Conservation (phyloP, 2,888 invertebrate species). For the Morpho achilles region DNA sequence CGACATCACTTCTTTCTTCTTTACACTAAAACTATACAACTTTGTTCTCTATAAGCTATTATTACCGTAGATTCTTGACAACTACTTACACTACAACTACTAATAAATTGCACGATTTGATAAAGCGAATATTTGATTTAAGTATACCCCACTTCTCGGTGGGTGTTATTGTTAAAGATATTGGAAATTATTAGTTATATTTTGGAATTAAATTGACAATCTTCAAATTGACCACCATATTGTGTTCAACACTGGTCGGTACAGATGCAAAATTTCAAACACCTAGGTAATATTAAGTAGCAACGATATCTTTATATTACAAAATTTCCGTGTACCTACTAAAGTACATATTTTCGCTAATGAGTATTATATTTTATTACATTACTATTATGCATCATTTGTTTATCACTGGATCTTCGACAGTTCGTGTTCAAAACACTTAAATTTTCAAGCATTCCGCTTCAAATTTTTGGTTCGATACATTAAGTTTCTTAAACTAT, state of each 20-base stretch:
- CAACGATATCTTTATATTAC: constrained; percentile 16
- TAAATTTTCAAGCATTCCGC: constrained; percentile 76
- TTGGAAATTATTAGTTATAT: constrained; percentile 25
- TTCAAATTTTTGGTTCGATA: constrained; percentile 77
- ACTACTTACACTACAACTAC: constrained; percentile 58
- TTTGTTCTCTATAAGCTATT: constrained; percentile 34
- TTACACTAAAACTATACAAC: constrained; percentile 49
- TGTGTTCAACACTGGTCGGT: constrained; percentile 28
- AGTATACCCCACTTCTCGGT: constrained; percentile 42
- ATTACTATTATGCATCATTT: constrained; percentile 52
- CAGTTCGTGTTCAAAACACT: constrained; percentile 73
- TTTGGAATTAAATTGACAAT: constrained; percentile 45
- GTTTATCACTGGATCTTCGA: constrained; percentile 58
- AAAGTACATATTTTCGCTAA: constrained; percentile 33
- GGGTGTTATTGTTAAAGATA: constrained; percentile 35
- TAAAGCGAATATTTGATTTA: constrained; percentile 67
- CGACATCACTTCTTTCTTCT: constrained; percentile 35
- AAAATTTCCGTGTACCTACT: constrained; percentile 19
- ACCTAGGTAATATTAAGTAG: constrained; percentile 21
- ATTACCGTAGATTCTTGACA: constrained; percentile 51
- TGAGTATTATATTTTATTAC: constrained; percentile 60
- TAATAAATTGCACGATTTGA: constrained; percentile 76
- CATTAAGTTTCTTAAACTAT: constrained; percentile 58
- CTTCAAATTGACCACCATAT: constrained; percentile 46
- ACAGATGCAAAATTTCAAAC: constrained; percentile 18